Conservation (phyloP, 2,797 vertebrate genomes). For the Threskiornis aethiopicus region DNA sequence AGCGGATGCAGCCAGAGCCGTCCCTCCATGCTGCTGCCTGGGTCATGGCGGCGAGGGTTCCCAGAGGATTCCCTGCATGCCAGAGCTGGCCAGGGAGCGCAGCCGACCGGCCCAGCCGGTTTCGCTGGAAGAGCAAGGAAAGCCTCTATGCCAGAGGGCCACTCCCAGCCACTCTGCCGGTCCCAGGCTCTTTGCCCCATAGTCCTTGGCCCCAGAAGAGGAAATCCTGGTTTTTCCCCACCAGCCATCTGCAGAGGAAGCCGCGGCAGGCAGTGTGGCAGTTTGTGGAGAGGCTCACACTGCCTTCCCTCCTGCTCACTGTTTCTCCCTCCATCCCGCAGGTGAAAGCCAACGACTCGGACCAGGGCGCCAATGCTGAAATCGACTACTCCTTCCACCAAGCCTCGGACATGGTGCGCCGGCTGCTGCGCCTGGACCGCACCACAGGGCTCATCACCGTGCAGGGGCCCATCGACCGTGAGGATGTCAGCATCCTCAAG, state of each 20-base stretch:
- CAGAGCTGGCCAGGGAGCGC: neutral
- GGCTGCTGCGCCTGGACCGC: conserved; percentile 89
- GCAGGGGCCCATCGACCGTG: conserved; percentile 90
- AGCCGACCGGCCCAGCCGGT: conserved; percentile 36
- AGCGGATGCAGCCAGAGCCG: neutral
- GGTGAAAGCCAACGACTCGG: conserved; percentile 94
- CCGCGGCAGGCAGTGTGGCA: fast-evolving
- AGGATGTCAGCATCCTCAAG: conserved; percentile 88
- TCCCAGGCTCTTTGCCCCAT: conserved; percentile 35
- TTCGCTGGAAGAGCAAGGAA: neutral
- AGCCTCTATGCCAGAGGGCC: neutral
- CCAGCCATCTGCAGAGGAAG: neutral
- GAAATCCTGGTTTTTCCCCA: conserved; percentile 25
- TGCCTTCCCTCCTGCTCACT: fast-evolving
- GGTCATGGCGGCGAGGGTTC: neutral
- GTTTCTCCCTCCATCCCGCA: conserved; percentile 31
- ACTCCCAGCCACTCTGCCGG: neutral
- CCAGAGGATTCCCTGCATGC: conserved; percentile 33
- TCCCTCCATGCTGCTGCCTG: neutral
- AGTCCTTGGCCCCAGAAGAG: conserved; percentile 34
- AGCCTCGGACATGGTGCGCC: conserved; percentile 84
- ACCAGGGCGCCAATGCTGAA: conserved; percentile 89
- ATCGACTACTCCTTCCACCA: conserved; percentile 94
- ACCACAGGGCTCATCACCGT: conserved; percentile 90
- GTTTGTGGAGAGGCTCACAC: fast-evolving